Base-by-base conservation (phyloP, 2,113 vertebrate species). In the Neopipo cinnamomea region DNA sequence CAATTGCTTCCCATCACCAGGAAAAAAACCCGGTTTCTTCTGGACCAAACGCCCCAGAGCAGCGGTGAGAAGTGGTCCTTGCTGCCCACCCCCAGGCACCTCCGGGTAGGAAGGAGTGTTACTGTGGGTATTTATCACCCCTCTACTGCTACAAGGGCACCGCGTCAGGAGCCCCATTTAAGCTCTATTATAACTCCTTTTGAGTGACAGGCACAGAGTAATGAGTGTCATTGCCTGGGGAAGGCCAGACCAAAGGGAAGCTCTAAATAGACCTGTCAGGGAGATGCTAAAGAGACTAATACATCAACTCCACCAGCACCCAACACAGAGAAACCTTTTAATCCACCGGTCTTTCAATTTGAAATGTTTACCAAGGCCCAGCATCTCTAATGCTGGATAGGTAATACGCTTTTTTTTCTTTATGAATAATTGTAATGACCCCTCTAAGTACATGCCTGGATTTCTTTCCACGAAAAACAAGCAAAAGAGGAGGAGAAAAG, bases 381-480 rank as follows among this genome's bases (percentile, higher is more conserved):
- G 72, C 13, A 35, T 66, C 96, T 88, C n/a, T 37, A 73, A 49
- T 2, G 28, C 37, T 61, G 49, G 82, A 52, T 6, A 72, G 78
- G 72, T 55, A 70, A 90, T 6, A 33, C 1, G 13, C 30, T 73
- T 31, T 49, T 28, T 50, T 76, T 95, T 49, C 52, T 75, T 66
- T 12, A n/a, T n/a, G 75, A 94, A 79, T 72, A 52, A 94, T 68
- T 94, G 30, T 78, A 97, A 96, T 86, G 93, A 86, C 91, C 94
- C 80, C 89, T 79, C 91, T 70, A 68, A 96, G 65, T 17, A 20
- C 10, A 49, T 65, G 53, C 46, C 58, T 55, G 72, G 90, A 75
- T 89, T 91, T 89, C 89, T 97, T 97, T 95, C 95, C 89, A 94
- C 10, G 41, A 90, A 78, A 77, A 93, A 96, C 79, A 95, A 96